Evolutionary conservation across 2,113 vertebrate genomes (phyloP), one percentile per base, ranked within the genome.

Genomic region (Regulus satrapa): DNA sequence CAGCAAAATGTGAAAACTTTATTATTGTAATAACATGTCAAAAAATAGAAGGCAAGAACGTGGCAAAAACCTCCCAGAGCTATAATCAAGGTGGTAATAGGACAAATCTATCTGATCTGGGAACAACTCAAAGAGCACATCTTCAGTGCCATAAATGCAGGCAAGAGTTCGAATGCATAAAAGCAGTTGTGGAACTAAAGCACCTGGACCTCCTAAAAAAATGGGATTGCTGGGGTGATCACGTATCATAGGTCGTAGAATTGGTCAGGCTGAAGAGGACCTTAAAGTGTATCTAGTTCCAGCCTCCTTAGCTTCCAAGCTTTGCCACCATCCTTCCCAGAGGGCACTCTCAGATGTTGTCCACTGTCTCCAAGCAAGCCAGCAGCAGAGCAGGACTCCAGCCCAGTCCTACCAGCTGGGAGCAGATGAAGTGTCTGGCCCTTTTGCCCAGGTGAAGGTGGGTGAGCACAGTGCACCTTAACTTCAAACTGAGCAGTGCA

Each of bases 341-440:
- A 63, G 14, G 19, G 10, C 31, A 61, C 15, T 77, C 3, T 11
- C 56, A 67, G 73, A 61, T 49, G 56, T 1, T 36, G 28, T 24
- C 46, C 0, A 1, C 55, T 61, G 45, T 73, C 45, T 26, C 54
- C 49, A 48, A 68, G n/a, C 21, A 40, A 40, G 78, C 52, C 63
- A 64, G 59, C 73, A 45, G 45, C 20, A 24, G 21, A 51, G 56
- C 13, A 26, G 36, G 26, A 28, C 19, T 61, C 0, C 29, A 54
- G 14, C 43, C 38, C 15, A n/a, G 52, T 71, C 52, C 36, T 4
- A 1, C 21, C 2, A 10, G 59, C 29, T 0, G 0, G 45, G 31
- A 41, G 59, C 49, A 62, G 40, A 43, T 0, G 5, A n/a, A 19
- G 17, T 9, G 16, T 41, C 48, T 48, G 49, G 21, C 36, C 24